Evolutionary conservation across 2,888 invertebrate species (phyloP), one percentile per base, ranked within the genome.

Genomic region (Baccha elongata): DNA sequence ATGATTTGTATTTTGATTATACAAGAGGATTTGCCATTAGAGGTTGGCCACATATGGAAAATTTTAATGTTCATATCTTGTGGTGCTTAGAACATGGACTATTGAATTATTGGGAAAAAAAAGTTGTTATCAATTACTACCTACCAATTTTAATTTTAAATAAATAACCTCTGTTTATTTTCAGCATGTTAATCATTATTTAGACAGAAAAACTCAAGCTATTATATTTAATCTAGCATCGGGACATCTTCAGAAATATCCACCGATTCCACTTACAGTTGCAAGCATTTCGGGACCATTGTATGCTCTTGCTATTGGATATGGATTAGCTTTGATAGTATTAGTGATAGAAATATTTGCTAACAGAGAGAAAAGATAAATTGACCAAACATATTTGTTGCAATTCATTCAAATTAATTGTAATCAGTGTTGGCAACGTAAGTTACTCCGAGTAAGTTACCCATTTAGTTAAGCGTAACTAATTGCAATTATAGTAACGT

Each of bases 1-100:
- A 90, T 64, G 88, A 90, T 85, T 58, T 90, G 0, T 90, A 88
- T 64, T 89, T 88, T 46, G 90, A 90, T 60, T 90, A 88, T 87
- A 89, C 90, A 0, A 86, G 89, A 8, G 89, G 87, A 2, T 88
- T 89, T 5, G 84, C 89, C n/a, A 87, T 89, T 29, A 85, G 88
- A 1, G 90, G 90, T 4, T 90, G 90, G 90, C 86, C 87, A 0
- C 32, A 90, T 23, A 90, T 90, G 90, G 86, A 86, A 0, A 75
- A 85, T 0, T 84, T 90, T 3, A 87, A 90, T 73, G 85, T 69
- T 1, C 89, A 90, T 68, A 86, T 89, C 26, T 84, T 86, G 10
- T 86, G 85, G 29, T 88, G 87, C 42, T 85, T 89, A 40, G 89
- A 90, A 53, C 86, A 88, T 7, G 90, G 90, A 1, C 86, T 90